phyloP scores from a whole-genome alignment of 2,888 invertebrate genomes.

The Corythucha ciliata region DNA sequence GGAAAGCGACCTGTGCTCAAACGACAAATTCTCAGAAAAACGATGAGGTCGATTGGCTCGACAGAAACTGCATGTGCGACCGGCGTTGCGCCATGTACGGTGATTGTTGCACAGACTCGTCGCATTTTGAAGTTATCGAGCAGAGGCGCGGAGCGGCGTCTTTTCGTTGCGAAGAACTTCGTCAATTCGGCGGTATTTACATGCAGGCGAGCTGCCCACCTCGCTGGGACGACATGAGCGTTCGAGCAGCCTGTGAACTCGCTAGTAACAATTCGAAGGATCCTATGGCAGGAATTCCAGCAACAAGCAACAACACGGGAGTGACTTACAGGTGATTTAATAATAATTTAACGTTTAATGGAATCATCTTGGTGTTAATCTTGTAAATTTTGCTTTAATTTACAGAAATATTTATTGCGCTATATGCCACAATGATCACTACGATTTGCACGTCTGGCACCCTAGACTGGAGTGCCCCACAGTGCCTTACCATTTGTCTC shows the following conservation, averaged over 20 bases:
- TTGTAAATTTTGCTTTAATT: conserved; percentile 31
- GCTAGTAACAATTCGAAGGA: conserved; percentile 28
- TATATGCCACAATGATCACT: conserved; percentile 41
- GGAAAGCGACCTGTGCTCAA: conserved; percentile 34
- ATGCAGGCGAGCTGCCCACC: conserved; percentile 42
- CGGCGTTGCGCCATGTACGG: conserved; percentile 42
- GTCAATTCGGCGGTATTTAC: conserved; percentile 42
- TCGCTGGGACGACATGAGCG: conserved; percentile 38
- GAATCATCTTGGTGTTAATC: no score
- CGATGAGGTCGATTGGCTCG: conserved; percentile 39
- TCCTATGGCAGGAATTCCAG: conserved; percentile 24
- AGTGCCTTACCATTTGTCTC: conserved; percentile 32
- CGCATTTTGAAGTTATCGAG: conserved; percentile 36
- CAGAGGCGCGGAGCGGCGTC: conserved; percentile 36
- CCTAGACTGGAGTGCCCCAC: conserved; percentile 41
- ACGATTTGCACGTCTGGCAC: conserved; percentile 40
- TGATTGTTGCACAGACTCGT: conserved; percentile 45
- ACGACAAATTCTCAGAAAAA: conserved; percentile 13
- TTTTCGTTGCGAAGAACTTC: conserved; percentile 41
- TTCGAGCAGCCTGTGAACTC: conserved; percentile 35
- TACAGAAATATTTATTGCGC: conserved; percentile 43
- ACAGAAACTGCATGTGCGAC: conserved; percentile 44
- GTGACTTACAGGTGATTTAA: conserved; percentile 20
- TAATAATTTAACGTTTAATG: neutral
- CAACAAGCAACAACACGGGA: conserved; percentile 35